Conservation (phyloP, 1,140 invertebrate species). For the Anastrepha ludens region DNA sequence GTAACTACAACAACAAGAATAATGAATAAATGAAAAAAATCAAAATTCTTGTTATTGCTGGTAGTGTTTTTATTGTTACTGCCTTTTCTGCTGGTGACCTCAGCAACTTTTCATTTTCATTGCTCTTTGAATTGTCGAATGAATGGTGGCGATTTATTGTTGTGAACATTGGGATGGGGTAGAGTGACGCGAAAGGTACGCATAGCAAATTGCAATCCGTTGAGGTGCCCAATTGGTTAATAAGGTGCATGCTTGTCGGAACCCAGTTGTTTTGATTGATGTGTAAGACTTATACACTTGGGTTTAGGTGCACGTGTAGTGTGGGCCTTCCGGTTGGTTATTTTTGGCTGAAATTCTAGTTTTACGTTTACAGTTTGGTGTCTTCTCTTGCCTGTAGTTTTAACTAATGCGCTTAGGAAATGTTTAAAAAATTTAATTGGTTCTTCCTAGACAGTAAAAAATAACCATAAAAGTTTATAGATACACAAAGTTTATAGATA, state of each 20-base stretch:
- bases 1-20: not conserved
- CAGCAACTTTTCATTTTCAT: conserved; percentile 50
- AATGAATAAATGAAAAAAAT: not conserved
- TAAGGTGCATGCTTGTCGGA: not conserved
- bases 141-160: not conserved
- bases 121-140: conserved; percentile 43
- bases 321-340: conserved; percentile 29
- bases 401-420: not conserved
- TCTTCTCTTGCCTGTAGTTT: no score
- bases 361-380: not conserved
- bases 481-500: no score
- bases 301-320: conserved; percentile 34
- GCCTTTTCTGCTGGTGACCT: not conserved
- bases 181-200: not conserved
- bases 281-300: not conserved
- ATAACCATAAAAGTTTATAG: not conserved
- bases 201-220: not conserved
- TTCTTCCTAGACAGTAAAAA: not conserved
- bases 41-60: not conserved
- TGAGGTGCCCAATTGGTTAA: not conserved
- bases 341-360: not conserved
- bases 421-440: not conserved
- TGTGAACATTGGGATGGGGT: not conserved
- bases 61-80: not conserved
- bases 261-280: conserved; percentile 3